Evolutionary conservation across 2,797 vertebrate species (phyloP), one percentile per base, ranked within the genome.

Genomic region (Sphenodon punctatus): DNA sequence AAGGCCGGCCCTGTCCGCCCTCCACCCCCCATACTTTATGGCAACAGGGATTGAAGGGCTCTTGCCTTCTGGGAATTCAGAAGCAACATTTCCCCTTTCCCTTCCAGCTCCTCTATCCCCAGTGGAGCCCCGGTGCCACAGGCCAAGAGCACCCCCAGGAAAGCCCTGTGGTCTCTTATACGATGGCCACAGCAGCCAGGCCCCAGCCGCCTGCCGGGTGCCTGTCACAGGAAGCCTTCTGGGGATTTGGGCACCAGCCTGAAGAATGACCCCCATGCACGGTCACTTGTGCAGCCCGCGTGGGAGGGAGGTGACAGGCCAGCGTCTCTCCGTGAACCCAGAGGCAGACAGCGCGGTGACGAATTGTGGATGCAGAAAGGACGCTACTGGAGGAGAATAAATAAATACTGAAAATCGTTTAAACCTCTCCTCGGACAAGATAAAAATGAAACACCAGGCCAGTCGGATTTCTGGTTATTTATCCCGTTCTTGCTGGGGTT

Each of bases 31-130:
- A n/a, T n/a, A n/a, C n/a, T n/a, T n/a, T n/a, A n/a, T n/a, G n/a
- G n/a, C n/a, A n/a, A n/a, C n/a, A n/a, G n/a, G n/a, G n/a, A n/a
- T n/a, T n/a, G n/a, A n/a, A n/a, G n/a, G n/a, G n/a, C n/a, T n/a
- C n/a, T n/a, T n/a, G n/a, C n/a, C n/a, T n/a, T n/a, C n/a, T n/a
- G n/a, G n/a, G n/a, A n/a, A n/a, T n/a, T n/a, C n/a, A n/a, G n/a
- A n/a, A n/a, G n/a, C n/a, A n/a, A n/a, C n/a, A 49, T 15, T 7
- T 32, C 53, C 13, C 1, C 10, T 48, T 60, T 36, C 11, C 4
- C 10, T 58, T 79, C 8, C 69, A 79, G 75, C 45, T 78, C 56
- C 36, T 73, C 10, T 55, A 46, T 14, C 75, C 68, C 1, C 38
- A 67, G 34, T 48, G 75, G 81, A 56, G n/a, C 9, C 25, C 38